Evolutionary conservation across 2,113 vertebrate genomes (phyloP), one percentile per base, ranked within the genome.

Genomic region (Lamprotornis superbus): DNA sequence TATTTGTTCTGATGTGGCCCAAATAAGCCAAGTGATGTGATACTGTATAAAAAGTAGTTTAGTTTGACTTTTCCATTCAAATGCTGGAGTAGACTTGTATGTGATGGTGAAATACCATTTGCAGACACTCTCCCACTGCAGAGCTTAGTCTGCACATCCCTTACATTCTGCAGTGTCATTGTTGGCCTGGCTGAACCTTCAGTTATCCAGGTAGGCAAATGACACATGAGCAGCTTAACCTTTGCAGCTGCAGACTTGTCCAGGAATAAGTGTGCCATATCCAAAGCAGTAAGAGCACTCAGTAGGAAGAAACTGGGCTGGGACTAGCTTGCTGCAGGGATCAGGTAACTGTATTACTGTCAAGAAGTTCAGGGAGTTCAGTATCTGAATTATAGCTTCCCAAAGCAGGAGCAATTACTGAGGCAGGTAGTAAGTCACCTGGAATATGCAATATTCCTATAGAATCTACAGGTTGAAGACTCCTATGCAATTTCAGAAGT

Each of bases 201-300:
- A 90, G 9, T 50, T 60, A 17, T 15, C 40, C 42, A 56, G 22
- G 25, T 2, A 63, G 42, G 40, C 11, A 67, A 55, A 42, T 25
- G 7, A 19, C 18, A 24, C 0, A 0, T 42, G n/a, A 77, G 42
- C 39, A 64, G 40, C 2, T 4, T 63, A 71, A 47, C 28, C 13
- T 22, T 52, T 42, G 47, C 35, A 46, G 68, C 82, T 89, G 44
- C 28, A 64, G 6, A 28, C 11, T 75, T 60, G 35, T 90, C 3
- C 1, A 2, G 42, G 33, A 83, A 18, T 25, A 18, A 17, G 3
- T 78, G 17, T 47, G 16, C 74, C 4, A 0, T 53, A 35, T 63
- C 44, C 31, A 76, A 42, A 85, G 21, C 30, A 40, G 16, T 30
- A 67, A 47, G 68, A 71, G 22, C 2, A 3, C 5, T 37, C n/a